Conservation (phyloP, 2,113 vertebrate species). For the Percina caprodes region DNA sequence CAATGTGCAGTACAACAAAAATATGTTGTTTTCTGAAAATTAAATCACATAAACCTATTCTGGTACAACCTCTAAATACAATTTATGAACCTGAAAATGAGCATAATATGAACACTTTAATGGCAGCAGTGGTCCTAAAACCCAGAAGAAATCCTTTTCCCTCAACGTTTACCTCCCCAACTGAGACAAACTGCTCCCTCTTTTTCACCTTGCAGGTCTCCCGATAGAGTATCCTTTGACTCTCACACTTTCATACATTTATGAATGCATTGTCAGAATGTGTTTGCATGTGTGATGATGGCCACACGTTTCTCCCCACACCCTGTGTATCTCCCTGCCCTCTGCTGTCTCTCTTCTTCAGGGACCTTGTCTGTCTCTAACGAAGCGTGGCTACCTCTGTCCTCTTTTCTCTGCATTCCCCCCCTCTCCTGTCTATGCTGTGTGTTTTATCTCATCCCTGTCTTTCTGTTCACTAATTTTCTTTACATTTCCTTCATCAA, state of each 20-base stretch:
- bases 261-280: neutral
- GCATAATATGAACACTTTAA: no score
- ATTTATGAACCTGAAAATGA: no score
- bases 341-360: constrained; percentile 49
- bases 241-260: neutral
- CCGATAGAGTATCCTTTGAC: neutral
- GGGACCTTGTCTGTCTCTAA: constrained; percentile 70
- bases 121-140: no score
- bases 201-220: no score
- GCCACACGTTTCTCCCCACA: constrained; percentile 31
- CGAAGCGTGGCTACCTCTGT: constrained; percentile 59
- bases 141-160: no score
- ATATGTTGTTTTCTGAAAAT: no score
- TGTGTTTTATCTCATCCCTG: neutral
- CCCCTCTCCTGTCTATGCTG: neutral
- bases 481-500: neutral
- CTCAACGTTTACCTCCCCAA: no score
- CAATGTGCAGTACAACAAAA: no score
- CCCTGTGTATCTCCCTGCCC: constrained; percentile 44
- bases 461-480: neutral
- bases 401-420: constrained; percentile 36
- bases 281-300: constrained; percentile 17
- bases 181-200: no score
- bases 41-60: no score
- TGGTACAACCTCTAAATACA: no score